Percentiles rank a stretch among this genome's conserved stretches.
Conservation (phyloP, 2,888 invertebrate genomes). For the Melangyna quadrimaculata region DNA sequence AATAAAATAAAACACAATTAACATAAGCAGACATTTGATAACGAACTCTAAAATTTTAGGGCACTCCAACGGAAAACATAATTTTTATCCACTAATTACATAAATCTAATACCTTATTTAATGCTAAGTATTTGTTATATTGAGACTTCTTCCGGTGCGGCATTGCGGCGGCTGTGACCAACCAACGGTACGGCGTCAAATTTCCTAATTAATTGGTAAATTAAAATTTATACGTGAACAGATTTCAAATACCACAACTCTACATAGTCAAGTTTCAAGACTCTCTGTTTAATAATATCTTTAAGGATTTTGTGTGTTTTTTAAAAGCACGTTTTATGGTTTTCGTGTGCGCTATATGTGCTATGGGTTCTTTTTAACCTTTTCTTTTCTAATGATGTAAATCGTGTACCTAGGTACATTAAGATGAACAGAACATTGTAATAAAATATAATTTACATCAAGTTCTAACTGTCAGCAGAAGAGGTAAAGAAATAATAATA, state of each 20-base stretch:
- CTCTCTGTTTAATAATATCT: neutral
- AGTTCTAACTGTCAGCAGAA: constrained; percentile 43
- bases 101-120: constrained; percentile 15
- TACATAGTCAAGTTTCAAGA: constrained; percentile 11
- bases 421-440: constrained; percentile 27
- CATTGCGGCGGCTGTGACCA: neutral
- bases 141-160: constrained; percentile 16
- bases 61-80: constrained; percentile 8
- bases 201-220: constrained; percentile 51
- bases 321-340: constrained; percentile 44
- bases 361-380: neutral
- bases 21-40: constrained; percentile 10
- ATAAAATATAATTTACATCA: constrained; percentile 64
- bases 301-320: constrained; percentile 10
- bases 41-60: neutral
- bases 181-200: constrained; percentile 22
- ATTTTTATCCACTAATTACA: constrained; percentile 25
- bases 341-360: neutral
- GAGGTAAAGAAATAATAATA: neutral
- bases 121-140: constrained; percentile 27
- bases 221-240: constrained; percentile 53
- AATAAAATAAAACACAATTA: neutral
- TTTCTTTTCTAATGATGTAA: constrained; percentile 5
- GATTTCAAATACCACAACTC: constrained; percentile 22
- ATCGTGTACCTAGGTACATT: constrained; percentile 13